Conservation (phyloP, 2,113 vertebrate species). For the Coptodon bakossiorum region DNA sequence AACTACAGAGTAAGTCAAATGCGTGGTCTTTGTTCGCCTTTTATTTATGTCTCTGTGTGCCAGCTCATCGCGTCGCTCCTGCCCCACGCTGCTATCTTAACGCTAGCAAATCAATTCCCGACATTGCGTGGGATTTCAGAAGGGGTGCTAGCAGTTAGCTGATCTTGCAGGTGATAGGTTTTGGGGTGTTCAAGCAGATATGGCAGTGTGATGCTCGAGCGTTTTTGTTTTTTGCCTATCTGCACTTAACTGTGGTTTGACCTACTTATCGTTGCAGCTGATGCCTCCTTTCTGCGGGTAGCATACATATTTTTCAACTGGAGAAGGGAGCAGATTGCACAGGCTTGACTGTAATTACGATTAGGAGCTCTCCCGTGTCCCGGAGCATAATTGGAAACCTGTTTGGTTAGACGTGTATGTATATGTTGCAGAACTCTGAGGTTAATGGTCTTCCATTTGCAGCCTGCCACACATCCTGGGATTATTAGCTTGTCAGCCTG, state of each 20-base stretch:
- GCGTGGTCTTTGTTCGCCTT: conserved; percentile 25
- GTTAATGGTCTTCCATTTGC: conserved; percentile 14
- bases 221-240: not conserved
- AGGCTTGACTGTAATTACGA: not conserved
- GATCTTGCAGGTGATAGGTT: not conserved
- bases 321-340: not conserved
- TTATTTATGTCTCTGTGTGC: not conserved
- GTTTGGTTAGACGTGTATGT: not conserved
- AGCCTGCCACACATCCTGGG: not conserved
- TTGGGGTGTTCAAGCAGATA: not conserved
- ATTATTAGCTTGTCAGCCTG: not conserved
- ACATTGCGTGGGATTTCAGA: not conserved
- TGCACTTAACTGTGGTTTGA: not conserved
- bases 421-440: not conserved
- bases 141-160: not conserved
- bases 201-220: not conserved
- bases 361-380: not conserved
- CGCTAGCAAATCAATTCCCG: not conserved
- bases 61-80: not conserved
- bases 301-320: not conserved
- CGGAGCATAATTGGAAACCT: not conserved
- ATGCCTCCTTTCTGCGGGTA: not conserved
- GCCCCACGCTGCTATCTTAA: not conserved
- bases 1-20: not conserved
- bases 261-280: not conserved